Conservation (phyloP, 2,888 invertebrate species). For the Tortrix viridana region DNA sequence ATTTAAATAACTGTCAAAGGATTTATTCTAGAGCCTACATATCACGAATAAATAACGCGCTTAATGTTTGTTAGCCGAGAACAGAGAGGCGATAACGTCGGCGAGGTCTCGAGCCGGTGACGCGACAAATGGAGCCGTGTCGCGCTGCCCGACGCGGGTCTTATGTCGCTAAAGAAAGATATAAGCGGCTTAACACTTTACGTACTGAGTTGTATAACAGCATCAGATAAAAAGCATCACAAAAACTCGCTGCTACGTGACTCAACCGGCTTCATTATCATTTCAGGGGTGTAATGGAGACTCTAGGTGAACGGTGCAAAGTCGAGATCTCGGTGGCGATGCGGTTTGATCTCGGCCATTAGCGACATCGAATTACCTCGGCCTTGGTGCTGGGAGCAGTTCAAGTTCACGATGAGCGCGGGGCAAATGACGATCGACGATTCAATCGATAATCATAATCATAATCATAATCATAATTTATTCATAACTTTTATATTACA, state of each 20-base stretch:
- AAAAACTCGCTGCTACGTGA: conserved; percentile 28
- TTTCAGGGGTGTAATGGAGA: background rate
- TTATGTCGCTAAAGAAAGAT: conserved; percentile 12
- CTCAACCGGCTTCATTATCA: conserved; percentile 17
- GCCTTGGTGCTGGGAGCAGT: conserved; percentile 19
- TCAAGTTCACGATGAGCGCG: conserved; percentile 19
- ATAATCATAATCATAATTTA: no score
- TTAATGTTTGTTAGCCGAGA: conserved; percentile 9
- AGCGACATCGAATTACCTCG: conserved; percentile 20
- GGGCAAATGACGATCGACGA: background rate
- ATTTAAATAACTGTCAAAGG: conserved; percentile 28
- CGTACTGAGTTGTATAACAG: conserved; percentile 23
- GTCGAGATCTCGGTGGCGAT: conserved; percentile 1
- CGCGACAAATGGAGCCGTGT: conserved; percentile 26
- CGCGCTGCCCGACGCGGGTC: conserved; percentile 20
- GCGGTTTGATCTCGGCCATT: conserved; percentile 11
- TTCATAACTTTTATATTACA: no score
- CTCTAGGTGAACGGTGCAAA: conserved; percentile 2
- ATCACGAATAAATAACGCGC: conserved; percentile 29
- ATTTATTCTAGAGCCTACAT: conserved; percentile 25
- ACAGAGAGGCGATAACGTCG: conserved; percentile 17
- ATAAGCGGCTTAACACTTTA: conserved; percentile 26
- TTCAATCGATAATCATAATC: conserved; percentile 30
- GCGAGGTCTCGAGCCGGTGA: background rate
- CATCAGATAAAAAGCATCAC: conserved; percentile 21